Evolutionary conservation across 1,140 invertebrate genomes (phyloP), one percentile per base, ranked within the genome.

Genomic region (Bemisia tabaci): DNA sequence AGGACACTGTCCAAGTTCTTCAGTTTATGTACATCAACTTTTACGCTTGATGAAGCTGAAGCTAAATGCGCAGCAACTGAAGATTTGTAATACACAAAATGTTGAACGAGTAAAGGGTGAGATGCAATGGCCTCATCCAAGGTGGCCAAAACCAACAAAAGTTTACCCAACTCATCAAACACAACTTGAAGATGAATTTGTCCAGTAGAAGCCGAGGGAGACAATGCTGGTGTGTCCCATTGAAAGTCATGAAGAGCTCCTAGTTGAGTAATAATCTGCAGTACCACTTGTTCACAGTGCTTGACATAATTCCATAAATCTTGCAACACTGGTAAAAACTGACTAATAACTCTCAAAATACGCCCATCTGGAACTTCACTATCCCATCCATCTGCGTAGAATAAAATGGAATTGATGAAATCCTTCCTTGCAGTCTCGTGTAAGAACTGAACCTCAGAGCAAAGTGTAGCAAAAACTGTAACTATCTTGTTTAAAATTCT

Each of bases 401-500:
- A 23, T 24, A 22, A 24, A 22, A 65, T 65, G 12, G 64, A 1
- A 58, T 33, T 25, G 22, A 65, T 21, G 22, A 23, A 65, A 21
- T 59, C 26, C 1, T 1, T 1, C 1, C n/a, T 12, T 5, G 48
- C 64, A 5, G 22, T 25, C 23, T 12, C 2, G 1, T 65, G 23
- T 12, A 65, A 24, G 39, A 22, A 65, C 33, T 21, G 39, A 2
- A 59, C 22, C 59, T 65, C 64, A 58, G 24, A n/a, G 64, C 64
- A 65, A 24, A 65, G 26, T 1, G 33, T 65, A 12, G 33, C 39
- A 24, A 65, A 65, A 12, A 65, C 64, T 17, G 48, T n/a, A 22
- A 65, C 21, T 12, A 65, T 58, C n/a, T 65, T 65, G 39, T 65
- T 58, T 23, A 65, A 25, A 58, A 65, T 59, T 26, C 59, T 65